Evolutionary conservation across 2,113 vertebrate genomes (phyloP), one percentile per base, ranked within the genome.

Genomic region (Megaceryle torquata): DNA sequence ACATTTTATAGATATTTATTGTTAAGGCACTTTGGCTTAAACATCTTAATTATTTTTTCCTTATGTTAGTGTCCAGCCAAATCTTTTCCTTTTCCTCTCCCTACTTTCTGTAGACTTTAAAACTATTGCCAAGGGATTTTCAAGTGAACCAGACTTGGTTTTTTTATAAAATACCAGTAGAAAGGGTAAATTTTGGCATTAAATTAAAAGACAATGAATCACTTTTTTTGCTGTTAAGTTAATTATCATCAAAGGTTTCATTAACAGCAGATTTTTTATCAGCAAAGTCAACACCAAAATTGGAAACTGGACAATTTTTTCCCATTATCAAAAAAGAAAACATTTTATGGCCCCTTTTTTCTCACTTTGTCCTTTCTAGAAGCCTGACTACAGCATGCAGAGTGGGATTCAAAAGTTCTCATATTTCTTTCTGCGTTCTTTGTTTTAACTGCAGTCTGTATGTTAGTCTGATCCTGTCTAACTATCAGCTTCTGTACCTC

Each of bases 171-270:
- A 90, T 82, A 92, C 43, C 67, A 91, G 79, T 61, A 95, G 87
- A 97, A 94, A 94, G 85, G 50, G 46, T 95, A 89, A 94, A 94
- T 88, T 57, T 92, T 97, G 97, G 96, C 94, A 95, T 91, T 91
- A 86, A 93, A 95, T 97, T 95, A 96, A 96, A 97, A 96, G 70
- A 63, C 60, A 94, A 75, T 60, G 86, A 88, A 95, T 95, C 68
- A 72, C 70, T 70, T 77, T 91, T 86, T 91, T 88, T 86, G 35
- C 88, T 85, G 63, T 37, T 95, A 89, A 96, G 95, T 95, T 96
- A 94, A 93, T 96, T 96, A 92, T 91, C 94, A 96, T 97, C 97
- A 97, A 98, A 98, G 88, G 35, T 97, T 98, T 98, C 75, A 93
- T 96, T 97, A 97, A 69, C 81, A 94, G 86, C 86, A 95, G 89